Percentiles rank a stretch among this genome's conserved stretches.
These are phyloP conservation scores for Heliconius eleuchia DNA, from an alignment of 1,140 invertebrate genomes.

Conservation along the genomic window DNA sequence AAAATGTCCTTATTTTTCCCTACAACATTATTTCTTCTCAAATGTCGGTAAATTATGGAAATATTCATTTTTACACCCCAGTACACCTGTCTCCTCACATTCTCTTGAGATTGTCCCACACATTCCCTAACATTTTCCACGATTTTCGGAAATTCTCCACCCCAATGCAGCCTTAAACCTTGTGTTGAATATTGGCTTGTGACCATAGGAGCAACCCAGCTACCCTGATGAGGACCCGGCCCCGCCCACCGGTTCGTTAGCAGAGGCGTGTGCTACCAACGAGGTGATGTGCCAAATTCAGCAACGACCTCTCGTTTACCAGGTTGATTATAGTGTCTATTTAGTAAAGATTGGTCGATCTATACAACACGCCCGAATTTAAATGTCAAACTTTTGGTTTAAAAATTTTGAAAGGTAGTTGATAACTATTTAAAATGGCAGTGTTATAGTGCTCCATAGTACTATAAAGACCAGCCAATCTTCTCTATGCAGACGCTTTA, in stretches of 20 bases:
- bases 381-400: neutral
- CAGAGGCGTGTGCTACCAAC: neutral
- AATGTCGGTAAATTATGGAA: no score
- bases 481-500: conserved; percentile 27
- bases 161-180: neutral
- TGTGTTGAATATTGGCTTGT: conserved; percentile 26
- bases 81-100: no score
- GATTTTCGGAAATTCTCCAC: neutral
- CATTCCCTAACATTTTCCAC: neutral
- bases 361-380: neutral
- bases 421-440: neutral
- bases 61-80: no score
- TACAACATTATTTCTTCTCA: no score
- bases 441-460: neutral
- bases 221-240: conserved; percentile 31
- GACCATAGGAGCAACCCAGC: conserved; percentile 32
- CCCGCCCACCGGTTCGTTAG: neutral
- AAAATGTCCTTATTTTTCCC: no score
- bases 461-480: conserved; percentile 26
- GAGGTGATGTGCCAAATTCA: conserved; percentile 36
- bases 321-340: conserved; percentile 34
- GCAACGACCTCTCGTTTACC: conserved; percentile 27
- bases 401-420: neutral
- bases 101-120: neutral
- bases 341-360: conserved; percentile 32